Percentiles rank a stretch among this genome's conserved stretches.
phyloP scores from a whole-genome alignment of 1,140 invertebrate species.

The Trissolcus basalis region DNA sequence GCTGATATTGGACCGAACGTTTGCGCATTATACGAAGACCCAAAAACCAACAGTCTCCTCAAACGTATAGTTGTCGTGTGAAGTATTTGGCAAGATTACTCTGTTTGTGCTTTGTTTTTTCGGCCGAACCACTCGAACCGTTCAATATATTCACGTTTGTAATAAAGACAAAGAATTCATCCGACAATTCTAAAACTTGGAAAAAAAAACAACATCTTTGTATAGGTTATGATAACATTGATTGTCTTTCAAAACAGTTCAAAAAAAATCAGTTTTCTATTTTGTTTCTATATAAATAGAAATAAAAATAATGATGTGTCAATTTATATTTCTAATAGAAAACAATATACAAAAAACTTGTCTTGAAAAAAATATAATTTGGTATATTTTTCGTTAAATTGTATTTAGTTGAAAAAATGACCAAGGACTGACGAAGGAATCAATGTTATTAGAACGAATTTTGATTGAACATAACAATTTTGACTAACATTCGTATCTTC shows the following conservation, averaged over 20 bases:
- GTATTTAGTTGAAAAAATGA: no score
- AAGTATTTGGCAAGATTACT: conserved; percentile 38
- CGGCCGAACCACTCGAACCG: conserved; percentile 30
- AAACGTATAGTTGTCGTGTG: conserved; percentile 44
- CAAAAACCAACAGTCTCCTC: conserved; percentile 14
- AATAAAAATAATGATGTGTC: no score
- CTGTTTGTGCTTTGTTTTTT: conserved; percentile 40
- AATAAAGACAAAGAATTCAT: conserved; percentile 54
- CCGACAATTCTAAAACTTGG: conserved; percentile 45
- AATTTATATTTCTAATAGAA: no score
- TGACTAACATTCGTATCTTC: conserved; percentile 15
- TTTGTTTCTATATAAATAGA: no score
- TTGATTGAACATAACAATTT: neutral
- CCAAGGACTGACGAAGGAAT: conserved; percentile 2
- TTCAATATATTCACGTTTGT: conserved; percentile 19
- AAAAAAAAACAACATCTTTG: conserved; percentile 1
- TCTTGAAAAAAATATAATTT: no score
- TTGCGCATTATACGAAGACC: conserved; percentile 22
- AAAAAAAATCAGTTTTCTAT: no score
- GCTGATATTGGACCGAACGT: no score
- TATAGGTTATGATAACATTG: conserved; percentile 14
- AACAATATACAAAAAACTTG: no score
- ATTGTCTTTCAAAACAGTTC: neutral
- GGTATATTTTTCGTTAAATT: no score
- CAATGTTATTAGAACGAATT: conserved; percentile 24